These are phyloP conservation scores for Hirtodrosophila confusa DNA, from an alignment of 2,888 invertebrate species.

Conservation along the genomic window DNA sequence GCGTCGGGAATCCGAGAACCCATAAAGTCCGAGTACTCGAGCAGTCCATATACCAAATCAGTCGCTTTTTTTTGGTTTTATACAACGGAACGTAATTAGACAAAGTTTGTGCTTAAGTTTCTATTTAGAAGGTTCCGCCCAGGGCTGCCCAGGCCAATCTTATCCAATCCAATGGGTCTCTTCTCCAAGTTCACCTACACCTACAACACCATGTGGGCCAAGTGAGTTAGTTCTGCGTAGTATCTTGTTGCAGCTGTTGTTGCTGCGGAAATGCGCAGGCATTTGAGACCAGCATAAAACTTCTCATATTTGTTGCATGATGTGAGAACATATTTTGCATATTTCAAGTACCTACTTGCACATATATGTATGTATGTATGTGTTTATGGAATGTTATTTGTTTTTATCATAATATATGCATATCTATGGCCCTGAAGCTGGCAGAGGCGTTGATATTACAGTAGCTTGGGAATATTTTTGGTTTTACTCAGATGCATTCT, in stretches of 20 bases:
- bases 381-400: slow-evolving; percentile 24
- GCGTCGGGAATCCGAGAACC: slow-evolving; percentile 5
- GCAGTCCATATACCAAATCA: slow-evolving; percentile 31
- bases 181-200: slow-evolving; percentile 71
- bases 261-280: slow-evolving; percentile 17
- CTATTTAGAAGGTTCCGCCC: too few species aligned
- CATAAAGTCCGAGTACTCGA: slow-evolving; percentile 1
- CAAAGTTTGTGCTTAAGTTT: background rate
- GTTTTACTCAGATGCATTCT: background rate
- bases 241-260: slow-evolving; percentile 3
- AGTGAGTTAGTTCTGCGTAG: slow-evolving; percentile 49
- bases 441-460: slow-evolving; percentile 1
- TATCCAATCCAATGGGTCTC: slow-evolving; percentile 56
- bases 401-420: background rate
- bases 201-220: slow-evolving; percentile 64
- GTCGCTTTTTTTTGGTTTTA: slow-evolving; percentile 30
- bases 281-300: slow-evolving; percentile 1
- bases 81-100: background rate
- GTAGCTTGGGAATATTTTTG: slow-evolving; percentile 18
- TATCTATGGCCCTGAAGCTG: slow-evolving; percentile 7
- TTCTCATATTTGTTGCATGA: slow-evolving; percentile 3
- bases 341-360: background rate
- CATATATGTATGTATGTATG: background rate
- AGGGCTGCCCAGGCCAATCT: background rate
- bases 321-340: slow-evolving; percentile 6